Conservation (phyloP, 2,113 vertebrate genomes). For the Euleptes europaea region DNA sequence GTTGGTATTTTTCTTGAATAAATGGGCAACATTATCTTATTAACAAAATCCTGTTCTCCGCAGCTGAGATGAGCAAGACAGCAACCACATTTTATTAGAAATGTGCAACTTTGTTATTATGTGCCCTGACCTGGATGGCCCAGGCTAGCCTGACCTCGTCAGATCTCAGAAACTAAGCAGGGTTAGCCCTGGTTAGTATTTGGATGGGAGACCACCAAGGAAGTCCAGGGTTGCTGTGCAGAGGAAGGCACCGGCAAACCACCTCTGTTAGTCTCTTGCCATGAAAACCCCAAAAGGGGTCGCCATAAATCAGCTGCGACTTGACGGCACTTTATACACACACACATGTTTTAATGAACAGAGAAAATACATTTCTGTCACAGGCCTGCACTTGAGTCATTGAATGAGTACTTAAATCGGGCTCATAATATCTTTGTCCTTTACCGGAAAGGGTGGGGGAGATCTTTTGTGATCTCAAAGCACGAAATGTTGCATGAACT, state of each 20-base stretch:
- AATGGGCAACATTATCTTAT: conserved; percentile 31
- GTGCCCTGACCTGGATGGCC: too few relatives aligned
- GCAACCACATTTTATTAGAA: conserved; percentile 44
- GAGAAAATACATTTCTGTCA: conserved; percentile 34
- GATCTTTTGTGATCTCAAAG: not conserved
- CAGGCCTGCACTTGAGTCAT: conserved; percentile 1
- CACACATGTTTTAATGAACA: conserved; percentile 51
- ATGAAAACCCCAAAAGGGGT: too few relatives aligned
- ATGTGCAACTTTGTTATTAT: conserved; percentile 42
- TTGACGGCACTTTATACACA: too few relatives aligned
- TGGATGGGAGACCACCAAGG: too few relatives aligned
- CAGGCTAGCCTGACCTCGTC: too few relatives aligned
- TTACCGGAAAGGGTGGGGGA: not conserved
- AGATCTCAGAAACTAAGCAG: too few relatives aligned
- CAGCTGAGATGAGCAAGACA: conserved; percentile 48
- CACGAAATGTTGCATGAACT: not conserved
- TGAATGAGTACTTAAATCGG: conserved; percentile 39
- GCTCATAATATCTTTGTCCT: conserved; percentile 33
- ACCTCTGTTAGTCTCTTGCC: too few relatives aligned
- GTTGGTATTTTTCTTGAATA: conserved; percentile 51
- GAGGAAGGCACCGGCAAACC: too few relatives aligned
- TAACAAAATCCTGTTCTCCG: conserved; percentile 37
- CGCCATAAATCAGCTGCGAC: too few relatives aligned
- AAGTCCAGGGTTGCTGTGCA: too few relatives aligned
- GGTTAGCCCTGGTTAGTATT: too few relatives aligned